phyloP scores from a whole-genome alignment of 2,113 vertebrate species.

The Chionomys nivalis region DNA sequence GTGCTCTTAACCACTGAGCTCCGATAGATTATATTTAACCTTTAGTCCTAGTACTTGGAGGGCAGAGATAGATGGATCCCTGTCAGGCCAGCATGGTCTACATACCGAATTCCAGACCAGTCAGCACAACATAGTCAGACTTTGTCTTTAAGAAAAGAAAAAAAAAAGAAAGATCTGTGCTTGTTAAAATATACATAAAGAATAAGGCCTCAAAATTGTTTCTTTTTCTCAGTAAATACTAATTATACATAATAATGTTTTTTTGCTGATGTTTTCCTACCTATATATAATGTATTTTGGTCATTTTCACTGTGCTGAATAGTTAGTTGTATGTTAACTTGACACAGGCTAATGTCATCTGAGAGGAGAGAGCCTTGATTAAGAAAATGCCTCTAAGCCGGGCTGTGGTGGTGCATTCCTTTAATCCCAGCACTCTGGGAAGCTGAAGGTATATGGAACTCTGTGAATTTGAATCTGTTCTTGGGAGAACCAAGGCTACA shows the following conservation, averaged over 20 bases:
- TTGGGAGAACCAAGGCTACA: too few relatives aligned
- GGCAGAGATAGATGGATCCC: background rate
- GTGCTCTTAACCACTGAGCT: background rate
- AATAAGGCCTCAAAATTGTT: background rate
- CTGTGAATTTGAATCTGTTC: too few relatives aligned
- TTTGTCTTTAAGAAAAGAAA: background rate
- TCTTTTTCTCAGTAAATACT: background rate
- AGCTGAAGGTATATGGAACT: too few relatives aligned
- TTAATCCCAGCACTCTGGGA: too few relatives aligned
- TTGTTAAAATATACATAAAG: background rate
- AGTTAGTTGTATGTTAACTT: too few relatives aligned
- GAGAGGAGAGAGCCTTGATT: too few relatives aligned
- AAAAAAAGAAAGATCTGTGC: background rate
- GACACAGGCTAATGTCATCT: too few relatives aligned
- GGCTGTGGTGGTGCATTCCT: too few relatives aligned
- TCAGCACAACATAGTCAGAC: background rate
- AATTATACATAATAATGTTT: background rate
- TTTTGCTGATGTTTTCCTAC: background rate
- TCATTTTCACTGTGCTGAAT: too few relatives aligned
- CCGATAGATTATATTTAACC: background rate
- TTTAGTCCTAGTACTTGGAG: background rate
- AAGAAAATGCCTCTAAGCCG: too few relatives aligned
- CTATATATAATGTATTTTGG: too few relatives aligned
- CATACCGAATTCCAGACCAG: background rate
- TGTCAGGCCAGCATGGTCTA: background rate